These are phyloP conservation scores for Steatocranus sp. DNA, from an alignment of 2,797 vertebrate species.

Conservation along the genomic window DNA sequence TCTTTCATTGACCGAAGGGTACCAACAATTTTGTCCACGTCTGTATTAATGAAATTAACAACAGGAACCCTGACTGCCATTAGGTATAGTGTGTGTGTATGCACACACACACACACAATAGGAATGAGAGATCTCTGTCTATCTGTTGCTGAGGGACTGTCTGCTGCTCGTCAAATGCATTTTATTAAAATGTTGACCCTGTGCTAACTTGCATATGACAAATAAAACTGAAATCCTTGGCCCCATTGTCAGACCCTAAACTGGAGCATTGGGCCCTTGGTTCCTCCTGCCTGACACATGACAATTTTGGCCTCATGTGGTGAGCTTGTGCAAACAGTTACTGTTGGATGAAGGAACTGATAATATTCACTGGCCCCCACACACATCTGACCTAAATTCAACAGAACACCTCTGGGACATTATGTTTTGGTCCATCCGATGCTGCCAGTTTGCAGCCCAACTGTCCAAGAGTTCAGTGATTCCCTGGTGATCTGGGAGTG, in stretches of 20 bases:
- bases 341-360: not conserved
- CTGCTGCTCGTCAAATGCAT: not conserved
- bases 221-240: not conserved
- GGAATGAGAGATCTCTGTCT: not conserved
- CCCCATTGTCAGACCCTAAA: not conserved
- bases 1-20: not conserved
- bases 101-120: too few species aligned
- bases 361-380: not conserved
- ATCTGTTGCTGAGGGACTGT: too few species aligned
- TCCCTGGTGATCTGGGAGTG: not conserved
- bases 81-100: not conserved
- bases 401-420: not conserved
- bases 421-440: rapidly evolving
- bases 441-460: not conserved
- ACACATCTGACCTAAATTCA: rapidly evolving
- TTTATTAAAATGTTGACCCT: not conserved
- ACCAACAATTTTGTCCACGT: not conserved
- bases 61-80: not conserved
- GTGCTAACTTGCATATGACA: not conserved
- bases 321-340: not conserved
- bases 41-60: not conserved
- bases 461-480: rapidly evolving
- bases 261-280: not conserved
- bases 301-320: not conserved
- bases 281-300: not conserved